Base-by-base conservation (phyloP, 2,113 vertebrate species). In the Onychostruthus taczanowskii region DNA sequence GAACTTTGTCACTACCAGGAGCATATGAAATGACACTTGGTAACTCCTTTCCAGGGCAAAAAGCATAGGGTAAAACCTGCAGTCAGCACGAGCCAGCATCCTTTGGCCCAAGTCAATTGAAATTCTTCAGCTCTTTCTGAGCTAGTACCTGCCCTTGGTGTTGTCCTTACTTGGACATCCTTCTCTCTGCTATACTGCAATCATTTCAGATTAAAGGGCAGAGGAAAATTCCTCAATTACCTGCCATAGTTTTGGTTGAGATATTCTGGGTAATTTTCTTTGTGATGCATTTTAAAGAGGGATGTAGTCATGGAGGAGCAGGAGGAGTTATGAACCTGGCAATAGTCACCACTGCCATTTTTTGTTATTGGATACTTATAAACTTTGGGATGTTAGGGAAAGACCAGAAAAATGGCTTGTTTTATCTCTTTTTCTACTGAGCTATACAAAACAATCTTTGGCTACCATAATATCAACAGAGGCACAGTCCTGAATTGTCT, bases 81-180 rank as follows among this genome's bases (percentile, higher is more conserved):
- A 85, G 50, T 28, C 5, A 4, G 15, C 41, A 50, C 31, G 17
- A 90, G 27, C 49, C 73, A 68, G 39, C 16, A 22, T 46, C 2
- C 0, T 73, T 85, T 70, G 62, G 17, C 53, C 0, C 0, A 80
- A 78, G 62, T 59, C 28, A 16, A 44, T 44, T 47, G 50, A 88
- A 88, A 70, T 20, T 26, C n/a, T 92, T 63, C 5, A 4, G 7
- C 59, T 52, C 47, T 22, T 87, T 81, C 59, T 0, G 0, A 93
- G 31, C 0, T 0, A 49, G 15, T 50, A 55, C 47, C 70, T 90
- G 31, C 43, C 81, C n/a, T 73, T 10, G 2, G 23, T 74, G 23
- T 46, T 66, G 59, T 86, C 35, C 79, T 70, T 70, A 33, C 59
- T 90, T 69, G 30, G 26, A 53, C 27, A 52, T 67, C 46, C 20